Evolutionary conservation across 2,888 invertebrate genomes (phyloP).

Genomic region (Ophion slaviceki): DNA sequence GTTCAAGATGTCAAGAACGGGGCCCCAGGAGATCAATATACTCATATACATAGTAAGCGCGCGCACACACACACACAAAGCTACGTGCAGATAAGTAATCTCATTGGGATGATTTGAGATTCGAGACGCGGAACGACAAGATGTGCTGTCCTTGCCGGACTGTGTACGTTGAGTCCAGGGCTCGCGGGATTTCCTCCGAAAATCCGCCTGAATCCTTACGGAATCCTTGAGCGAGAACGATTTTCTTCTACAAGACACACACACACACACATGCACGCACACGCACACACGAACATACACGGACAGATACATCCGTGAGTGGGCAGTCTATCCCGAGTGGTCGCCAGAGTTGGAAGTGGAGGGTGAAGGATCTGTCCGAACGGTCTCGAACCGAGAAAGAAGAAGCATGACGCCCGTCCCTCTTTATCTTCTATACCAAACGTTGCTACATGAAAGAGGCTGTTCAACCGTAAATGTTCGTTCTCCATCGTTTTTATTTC

Average conservation of each 20-base stretch:
- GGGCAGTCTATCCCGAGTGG: slow-evolving; percentile 28
- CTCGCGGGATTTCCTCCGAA: slow-evolving; percentile 56
- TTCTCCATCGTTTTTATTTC: slow-evolving; percentile 54
- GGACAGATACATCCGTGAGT: background rate
- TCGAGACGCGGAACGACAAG: slow-evolving; percentile 52
- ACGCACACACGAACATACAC: background rate
- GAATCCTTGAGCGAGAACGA: slow-evolving; percentile 57
- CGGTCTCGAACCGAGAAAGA: slow-evolving; percentile 29
- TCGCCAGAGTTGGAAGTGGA: slow-evolving; percentile 8
- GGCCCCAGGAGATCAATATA: slow-evolving; percentile 28
- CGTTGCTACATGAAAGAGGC: slow-evolving; percentile 71
- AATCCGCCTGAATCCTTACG: slow-evolving; percentile 58
- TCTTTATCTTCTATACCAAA: slow-evolving; percentile 53
- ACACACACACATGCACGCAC: background rate
- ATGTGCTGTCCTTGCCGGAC: slow-evolving; percentile 3
- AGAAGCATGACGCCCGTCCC: slow-evolving; percentile 21
- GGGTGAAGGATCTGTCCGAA: slow-evolving; percentile 40
- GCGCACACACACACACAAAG: background rate
- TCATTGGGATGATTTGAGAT: slow-evolving; percentile 59
- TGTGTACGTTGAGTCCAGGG: slow-evolving; percentile 26
- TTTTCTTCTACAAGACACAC: slow-evolving; percentile 16
- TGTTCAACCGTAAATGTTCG: slow-evolving; percentile 71
- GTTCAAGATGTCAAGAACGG: background rate
- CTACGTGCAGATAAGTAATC: background rate
- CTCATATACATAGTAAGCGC: slow-evolving; percentile 10